These are phyloP conservation scores for Diabrotica undecimpunctata DNA, from an alignment of 1,140 invertebrate genomes.

Conservation along the genomic window DNA sequence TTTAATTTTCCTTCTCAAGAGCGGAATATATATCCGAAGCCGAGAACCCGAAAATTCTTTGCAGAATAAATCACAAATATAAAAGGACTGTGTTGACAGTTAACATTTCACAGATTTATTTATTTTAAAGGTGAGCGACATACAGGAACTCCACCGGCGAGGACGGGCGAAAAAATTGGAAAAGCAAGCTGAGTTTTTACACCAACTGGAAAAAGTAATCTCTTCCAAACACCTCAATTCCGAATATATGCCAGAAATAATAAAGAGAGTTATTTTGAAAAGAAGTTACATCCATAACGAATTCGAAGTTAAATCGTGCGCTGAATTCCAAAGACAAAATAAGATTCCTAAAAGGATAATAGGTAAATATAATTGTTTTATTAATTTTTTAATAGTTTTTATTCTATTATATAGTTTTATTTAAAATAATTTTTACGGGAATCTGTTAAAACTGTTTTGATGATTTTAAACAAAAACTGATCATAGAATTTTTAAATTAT, in stretches of 20 bases:
- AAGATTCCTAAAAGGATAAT: conserved; percentile 24
- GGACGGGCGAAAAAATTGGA: conserved; percentile 35
- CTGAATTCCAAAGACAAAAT: conserved; percentile 17
- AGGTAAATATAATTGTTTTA: conserved; percentile 21
- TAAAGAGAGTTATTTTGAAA: conserved; percentile 23
- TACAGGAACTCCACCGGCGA: conserved; percentile 39
- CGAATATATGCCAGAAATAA: conserved; percentile 24
- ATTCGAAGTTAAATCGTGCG: conserved; percentile 19
- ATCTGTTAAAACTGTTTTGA: too few species aligned
- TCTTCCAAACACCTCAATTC: conserved; percentile 22
- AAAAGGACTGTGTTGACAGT: too few species aligned
- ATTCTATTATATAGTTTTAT: too few species aligned
- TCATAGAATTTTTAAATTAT: too few species aligned
- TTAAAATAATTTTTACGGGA: too few species aligned
- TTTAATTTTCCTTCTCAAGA: too few species aligned
- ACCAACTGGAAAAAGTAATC: conserved; percentile 35
- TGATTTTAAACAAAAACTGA: too few species aligned
- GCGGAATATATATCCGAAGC: too few species aligned
- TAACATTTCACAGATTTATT: too few species aligned
- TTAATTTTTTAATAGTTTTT: too few species aligned
- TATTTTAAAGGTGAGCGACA: conserved; percentile 49
- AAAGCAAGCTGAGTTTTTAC: conserved; percentile 36
- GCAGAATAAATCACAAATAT: too few species aligned
- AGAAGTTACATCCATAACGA: conserved; percentile 24
- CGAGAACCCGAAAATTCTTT: too few species aligned